phyloP scores from a whole-genome alignment of 2,888 invertebrate species.

The Syrista parreyssii region DNA sequence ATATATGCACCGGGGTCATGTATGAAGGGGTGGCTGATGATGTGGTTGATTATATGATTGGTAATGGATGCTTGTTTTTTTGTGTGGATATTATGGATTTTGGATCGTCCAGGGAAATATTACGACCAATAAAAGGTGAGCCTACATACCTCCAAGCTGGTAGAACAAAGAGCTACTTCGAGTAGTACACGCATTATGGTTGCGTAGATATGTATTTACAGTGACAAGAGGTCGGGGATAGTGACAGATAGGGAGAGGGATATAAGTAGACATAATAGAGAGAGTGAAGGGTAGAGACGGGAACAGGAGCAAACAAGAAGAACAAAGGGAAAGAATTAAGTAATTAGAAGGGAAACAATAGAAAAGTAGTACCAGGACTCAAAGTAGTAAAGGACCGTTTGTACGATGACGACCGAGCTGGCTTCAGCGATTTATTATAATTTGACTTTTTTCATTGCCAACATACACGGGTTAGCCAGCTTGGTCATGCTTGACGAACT shows the following conservation, averaged over 20 bases:
- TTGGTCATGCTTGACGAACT: too few relatives aligned
- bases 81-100: too few relatives aligned
- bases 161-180: constrained; percentile 33
- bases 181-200: background rate
- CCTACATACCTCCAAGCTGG: constrained; percentile 34
- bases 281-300: background rate
- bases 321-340: constrained; percentile 3
- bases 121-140: constrained; percentile 22
- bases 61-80: too few relatives aligned
- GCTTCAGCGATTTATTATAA: too few relatives aligned
- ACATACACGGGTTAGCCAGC: too few relatives aligned
- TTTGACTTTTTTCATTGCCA: too few relatives aligned
- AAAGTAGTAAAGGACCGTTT: constrained; percentile 28
- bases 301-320: background rate
- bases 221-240: background rate
- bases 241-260: background rate
- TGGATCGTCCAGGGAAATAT: constrained; percentile 31
- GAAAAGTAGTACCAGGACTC: constrained; percentile 14
- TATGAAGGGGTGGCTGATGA: background rate
- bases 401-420: too few relatives aligned
- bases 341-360: background rate
- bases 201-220: constrained; percentile 5
- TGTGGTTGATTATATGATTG: background rate
- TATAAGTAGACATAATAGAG: background rate
- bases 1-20: background rate